These are phyloP conservation scores for Carabus problematicus DNA, from an alignment of 2,888 invertebrate species.

Conservation along the genomic window DNA sequence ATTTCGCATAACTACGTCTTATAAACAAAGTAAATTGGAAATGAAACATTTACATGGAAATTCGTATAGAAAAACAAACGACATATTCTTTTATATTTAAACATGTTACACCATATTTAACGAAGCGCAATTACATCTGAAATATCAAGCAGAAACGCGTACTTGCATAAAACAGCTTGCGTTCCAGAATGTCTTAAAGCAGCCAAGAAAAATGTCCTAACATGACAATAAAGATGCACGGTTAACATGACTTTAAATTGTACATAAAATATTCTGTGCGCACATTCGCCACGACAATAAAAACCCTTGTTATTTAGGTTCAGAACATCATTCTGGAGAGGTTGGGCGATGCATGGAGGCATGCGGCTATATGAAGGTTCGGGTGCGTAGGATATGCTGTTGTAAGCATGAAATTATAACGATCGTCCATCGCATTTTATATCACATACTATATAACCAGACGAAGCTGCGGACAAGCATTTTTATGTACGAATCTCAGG, in stretches of 20 bases:
- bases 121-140: too few relatives aligned
- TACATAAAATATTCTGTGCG: conserved; percentile 28
- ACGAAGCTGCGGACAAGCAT: conserved; percentile 24
- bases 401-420: conserved; percentile 37
- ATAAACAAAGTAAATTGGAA: too few relatives aligned
- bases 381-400: conserved; percentile 12
- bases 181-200: neutral
- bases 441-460: conserved; percentile 20
- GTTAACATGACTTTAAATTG: conserved; percentile 23
- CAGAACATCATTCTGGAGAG: neutral
- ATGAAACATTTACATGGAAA: conserved; percentile 4
- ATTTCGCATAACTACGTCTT: too few relatives aligned
- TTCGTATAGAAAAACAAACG: neutral
- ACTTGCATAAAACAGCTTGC: too few relatives aligned
- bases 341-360: neutral
- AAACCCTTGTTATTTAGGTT: conserved; percentile 34
- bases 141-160: too few relatives aligned
- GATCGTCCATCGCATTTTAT: conserved; percentile 34
- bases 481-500: conserved; percentile 27
- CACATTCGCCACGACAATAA: conserved; percentile 20
- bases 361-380: neutral
- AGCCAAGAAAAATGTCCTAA: conserved; percentile 18
- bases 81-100: too few relatives aligned
- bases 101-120: too few relatives aligned
- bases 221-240: conserved; percentile 20